Base-by-base conservation (phyloP, 1,140 invertebrate species). In the Aricia agestis region DNA sequence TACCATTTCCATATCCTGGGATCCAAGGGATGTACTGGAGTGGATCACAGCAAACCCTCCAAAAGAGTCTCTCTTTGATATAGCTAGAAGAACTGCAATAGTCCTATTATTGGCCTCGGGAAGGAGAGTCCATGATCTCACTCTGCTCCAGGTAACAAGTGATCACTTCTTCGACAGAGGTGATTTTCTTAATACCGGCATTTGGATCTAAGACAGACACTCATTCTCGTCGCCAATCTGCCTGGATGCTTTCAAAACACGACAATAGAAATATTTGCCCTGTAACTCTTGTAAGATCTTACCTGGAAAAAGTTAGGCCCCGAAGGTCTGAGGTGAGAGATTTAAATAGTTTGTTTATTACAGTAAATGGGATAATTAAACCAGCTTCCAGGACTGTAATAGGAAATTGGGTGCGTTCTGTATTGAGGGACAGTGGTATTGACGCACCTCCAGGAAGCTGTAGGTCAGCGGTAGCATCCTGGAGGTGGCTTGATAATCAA, bases 201-300 rank as follows among this genome's bases (percentile, higher is more conserved):
- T 76, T 74, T 36, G 75, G 75, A 5, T 72, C 72, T 36, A 76
- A 74, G 58, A 72, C 57, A 58, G 57, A 58, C 57, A n/a, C 57
- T n/a, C 13, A 17, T 17, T 7, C 4, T n/a, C n/a, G n/a, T 32
- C 45, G 70, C 6, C 75, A 74, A 68, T 74, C 72, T 11, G 72
- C 66, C 6, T 73, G 72, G 74, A 73, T 61, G 52, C 63, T 76
- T 11, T 69, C 19, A 45, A 17, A 61, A 31, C 69, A 76, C 42
- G 45, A 72, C 41, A 11, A 58, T 58, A 15, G 57, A 17, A 58
- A 58, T 58, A 73, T 72, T 13, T 72, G 71, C 25, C 67, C 66
- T 7, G 66, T 72, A 17, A 72, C 32, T 25, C 65, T 72, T 57
- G 59, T 72, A 18, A 65, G 71, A 19, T n/a, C 25, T 2, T 63